A percentile compares a stretch with the other conserved stretches of the same genome.
Conservation (phyloP, 92 coral and sea anemone genomes). For the Meandrina meandrites region DNA sequence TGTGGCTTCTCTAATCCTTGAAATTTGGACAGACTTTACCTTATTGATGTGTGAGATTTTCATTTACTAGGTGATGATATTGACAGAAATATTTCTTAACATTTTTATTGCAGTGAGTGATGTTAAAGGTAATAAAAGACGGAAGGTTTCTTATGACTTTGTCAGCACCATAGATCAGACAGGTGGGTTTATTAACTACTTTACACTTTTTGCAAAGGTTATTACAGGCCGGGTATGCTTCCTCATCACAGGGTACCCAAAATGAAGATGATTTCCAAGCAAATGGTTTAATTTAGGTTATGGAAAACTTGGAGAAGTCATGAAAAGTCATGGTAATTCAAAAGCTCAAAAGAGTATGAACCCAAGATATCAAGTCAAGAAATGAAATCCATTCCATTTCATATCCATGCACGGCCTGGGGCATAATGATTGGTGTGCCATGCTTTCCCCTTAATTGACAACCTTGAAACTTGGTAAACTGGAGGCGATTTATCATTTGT, state of each 20-base stretch:
- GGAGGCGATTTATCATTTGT: not conserved
- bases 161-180: conserved; percentile 86
- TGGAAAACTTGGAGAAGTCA: too few species aligned
- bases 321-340: too few species aligned
- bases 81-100: not conserved
- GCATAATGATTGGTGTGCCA: not conserved
- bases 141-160: conserved; percentile 87
- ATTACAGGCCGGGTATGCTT: too few species aligned
- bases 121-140: conserved; percentile 72
- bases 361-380: too few species aligned
- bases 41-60: not conserved
- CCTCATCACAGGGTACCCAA: too few species aligned
- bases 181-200: conserved; percentile 52
- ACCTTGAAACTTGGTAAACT: not conserved
- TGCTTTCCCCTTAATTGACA: not conserved
- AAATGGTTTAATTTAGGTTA: too few species aligned
- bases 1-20: too few species aligned
- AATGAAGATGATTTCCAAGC: too few species aligned
- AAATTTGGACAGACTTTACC: not conserved
- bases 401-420: too few species aligned
- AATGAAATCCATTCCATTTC: too few species aligned
- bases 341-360: too few species aligned
- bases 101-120: conserved; percentile 43
- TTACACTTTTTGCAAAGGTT: not conserved
- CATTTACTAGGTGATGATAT: too few species aligned